A percentile compares a stretch with the other conserved stretches of the same genome.
Conservation (phyloP, 1,140 invertebrate species). For the Trichonephila clavata region DNA sequence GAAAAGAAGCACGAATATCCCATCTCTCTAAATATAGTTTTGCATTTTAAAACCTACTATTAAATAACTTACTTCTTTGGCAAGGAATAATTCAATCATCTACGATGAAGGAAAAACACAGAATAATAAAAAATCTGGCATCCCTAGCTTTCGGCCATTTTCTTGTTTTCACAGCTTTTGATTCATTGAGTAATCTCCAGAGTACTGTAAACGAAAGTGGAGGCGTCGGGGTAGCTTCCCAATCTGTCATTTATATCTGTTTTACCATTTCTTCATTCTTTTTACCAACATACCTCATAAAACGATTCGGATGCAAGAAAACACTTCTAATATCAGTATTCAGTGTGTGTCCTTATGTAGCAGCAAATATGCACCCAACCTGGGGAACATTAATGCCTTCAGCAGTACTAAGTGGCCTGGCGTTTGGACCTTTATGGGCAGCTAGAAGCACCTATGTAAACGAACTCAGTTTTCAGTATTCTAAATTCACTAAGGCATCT, state of each 20-base stretch:
- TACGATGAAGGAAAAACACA: background rate
- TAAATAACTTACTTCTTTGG: background rate
- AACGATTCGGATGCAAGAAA: constrained; percentile 81
- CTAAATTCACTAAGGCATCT: background rate
- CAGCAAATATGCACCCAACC: constrained; percentile 81
- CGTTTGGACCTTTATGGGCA: constrained; percentile 83
- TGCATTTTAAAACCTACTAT: too few relatives aligned
- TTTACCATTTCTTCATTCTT: constrained; percentile 78
- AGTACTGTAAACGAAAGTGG: constrained; percentile 74
- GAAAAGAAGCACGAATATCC: background rate
- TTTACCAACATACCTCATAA: constrained; percentile 77
- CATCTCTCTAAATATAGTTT: background rate
- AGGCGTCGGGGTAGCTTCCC: constrained; percentile 59
- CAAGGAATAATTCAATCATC: background rate
- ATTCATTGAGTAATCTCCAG: constrained; percentile 74
- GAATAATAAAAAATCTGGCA: constrained; percentile 91
- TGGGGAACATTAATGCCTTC: constrained; percentile 80
- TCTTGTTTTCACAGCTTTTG: constrained; percentile 74
- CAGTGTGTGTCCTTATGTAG: constrained; percentile 81
- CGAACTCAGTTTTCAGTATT: constrained; percentile 80
- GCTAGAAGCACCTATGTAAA: constrained; percentile 83
- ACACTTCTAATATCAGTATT: constrained; percentile 81
- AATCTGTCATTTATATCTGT: constrained; percentile 80
- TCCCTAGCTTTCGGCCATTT: constrained; percentile 93
- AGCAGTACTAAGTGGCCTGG: constrained; percentile 81